Evolutionary conservation across 2,888 invertebrate species (phyloP).

Genomic region (Marasmarcha lunaedactyla): DNA sequence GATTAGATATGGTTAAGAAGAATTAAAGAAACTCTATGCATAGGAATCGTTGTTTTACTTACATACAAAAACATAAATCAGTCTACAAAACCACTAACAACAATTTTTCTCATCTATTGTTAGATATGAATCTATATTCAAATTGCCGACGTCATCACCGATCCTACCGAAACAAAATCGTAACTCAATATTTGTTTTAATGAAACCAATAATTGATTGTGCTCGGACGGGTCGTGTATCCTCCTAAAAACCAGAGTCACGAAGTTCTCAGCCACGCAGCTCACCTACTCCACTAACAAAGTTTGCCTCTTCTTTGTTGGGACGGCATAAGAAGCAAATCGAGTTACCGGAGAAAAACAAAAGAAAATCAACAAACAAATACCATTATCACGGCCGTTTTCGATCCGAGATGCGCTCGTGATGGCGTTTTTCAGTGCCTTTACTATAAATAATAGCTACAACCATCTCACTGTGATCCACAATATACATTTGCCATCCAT

Average conservation of each 20-base stretch:
- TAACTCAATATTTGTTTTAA: conserved; percentile 65
- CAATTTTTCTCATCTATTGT: no score
- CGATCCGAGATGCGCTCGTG: conserved; percentile 57
- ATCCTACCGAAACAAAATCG: conserved; percentile 32
- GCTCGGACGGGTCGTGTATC: conserved; percentile 40
- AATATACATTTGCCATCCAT: no score
- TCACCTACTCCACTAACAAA: conserved; percentile 44
- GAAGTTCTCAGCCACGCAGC: conserved; percentile 44
- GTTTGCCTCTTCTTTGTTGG: conserved; percentile 55
- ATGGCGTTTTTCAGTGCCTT: conserved; percentile 51
- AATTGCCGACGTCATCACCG: conserved; percentile 1
- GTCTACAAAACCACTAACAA: no score
- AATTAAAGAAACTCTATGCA: no score
- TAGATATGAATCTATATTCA: no score
- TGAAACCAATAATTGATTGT: conserved; percentile 55
- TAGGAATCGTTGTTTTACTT: no score
- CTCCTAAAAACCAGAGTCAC: conserved; percentile 32
- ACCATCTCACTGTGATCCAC: no score
- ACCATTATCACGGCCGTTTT: conserved; percentile 65
- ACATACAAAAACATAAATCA: no score
- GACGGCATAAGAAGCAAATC: conserved; percentile 61
- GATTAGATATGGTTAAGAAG: conserved; percentile 21
- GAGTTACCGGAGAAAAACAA: conserved; percentile 61
- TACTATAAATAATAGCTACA: conserved; percentile 10
- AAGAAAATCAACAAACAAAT: conserved; percentile 67